Evolutionary conservation across 2,888 invertebrate species (phyloP).

Genomic region (Epistrophe grossulariae): DNA sequence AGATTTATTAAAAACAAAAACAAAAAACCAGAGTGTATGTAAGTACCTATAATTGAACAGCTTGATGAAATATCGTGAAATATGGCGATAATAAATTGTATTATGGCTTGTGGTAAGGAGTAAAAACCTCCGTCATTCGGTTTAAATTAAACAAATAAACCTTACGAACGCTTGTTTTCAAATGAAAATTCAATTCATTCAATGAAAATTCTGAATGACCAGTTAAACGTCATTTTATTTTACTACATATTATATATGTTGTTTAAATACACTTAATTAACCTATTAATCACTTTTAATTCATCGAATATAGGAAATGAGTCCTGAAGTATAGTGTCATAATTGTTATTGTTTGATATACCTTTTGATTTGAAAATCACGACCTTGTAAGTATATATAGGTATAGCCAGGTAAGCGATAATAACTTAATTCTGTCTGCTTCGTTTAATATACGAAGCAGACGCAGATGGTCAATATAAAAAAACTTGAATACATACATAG

Average conservation of each 20-base stretch:
- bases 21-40: no score
- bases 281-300: not conserved
- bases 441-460: no score
- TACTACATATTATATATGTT: not conserved
- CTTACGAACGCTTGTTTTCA: not conserved
- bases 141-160: not conserved
- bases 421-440: not conserved
- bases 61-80: not conserved
- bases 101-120: not conserved
- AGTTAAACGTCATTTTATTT: not conserved
- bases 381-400: not conserved
- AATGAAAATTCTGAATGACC: not conserved
- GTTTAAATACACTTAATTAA: not conserved
- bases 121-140: not conserved
- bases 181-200: not conserved
- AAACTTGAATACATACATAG: no score
- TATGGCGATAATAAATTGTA: not conserved
- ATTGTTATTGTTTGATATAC: not conserved
- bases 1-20: not conserved
- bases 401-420: not conserved
- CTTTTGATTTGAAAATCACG: not conserved
- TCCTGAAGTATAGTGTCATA: conserved; percentile 1
- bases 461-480: no score
- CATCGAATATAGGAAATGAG: not conserved
- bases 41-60: not conserved